These are phyloP conservation scores for Microctonus aethiopoides DNA, from an alignment of 2,888 invertebrate genomes.

Conservation along the genomic window DNA sequence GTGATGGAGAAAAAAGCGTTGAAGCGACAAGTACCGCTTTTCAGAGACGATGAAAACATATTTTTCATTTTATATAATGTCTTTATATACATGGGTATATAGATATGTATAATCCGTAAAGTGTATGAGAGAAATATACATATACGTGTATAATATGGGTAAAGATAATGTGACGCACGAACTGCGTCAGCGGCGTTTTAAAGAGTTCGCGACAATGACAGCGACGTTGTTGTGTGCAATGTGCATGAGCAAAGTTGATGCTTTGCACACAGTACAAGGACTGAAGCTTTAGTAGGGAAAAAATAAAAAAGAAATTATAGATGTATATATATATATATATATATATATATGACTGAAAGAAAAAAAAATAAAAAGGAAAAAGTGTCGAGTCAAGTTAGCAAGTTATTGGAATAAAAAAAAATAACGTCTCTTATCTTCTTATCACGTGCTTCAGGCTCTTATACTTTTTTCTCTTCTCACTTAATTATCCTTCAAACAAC, in stretches of 20 bases:
- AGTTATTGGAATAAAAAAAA: constrained; percentile 5
- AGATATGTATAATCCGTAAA: background rate
- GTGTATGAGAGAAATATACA: background rate
- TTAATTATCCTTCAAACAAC: background rate
- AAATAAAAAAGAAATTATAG: too few species aligned
- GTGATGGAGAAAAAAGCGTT: constrained; percentile 4
- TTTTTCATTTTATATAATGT: constrained; percentile 1
- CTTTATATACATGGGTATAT: too few species aligned
- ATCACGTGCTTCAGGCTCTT: constrained; percentile 38
- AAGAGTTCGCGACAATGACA: constrained; percentile 3
- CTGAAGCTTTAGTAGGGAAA: too few species aligned
- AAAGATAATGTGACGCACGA: background rate
- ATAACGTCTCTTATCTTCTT: constrained; percentile 37
- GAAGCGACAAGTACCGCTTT: background rate
- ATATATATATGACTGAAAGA: too few species aligned
- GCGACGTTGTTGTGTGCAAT: background rate
- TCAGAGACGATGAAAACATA: background rate
- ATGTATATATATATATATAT: too few species aligned
- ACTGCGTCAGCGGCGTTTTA: constrained; percentile 1
- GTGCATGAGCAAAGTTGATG: background rate
- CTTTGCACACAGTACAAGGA: background rate
- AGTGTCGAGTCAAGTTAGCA: background rate
- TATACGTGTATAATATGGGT: background rate
- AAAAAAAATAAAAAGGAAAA: background rate
- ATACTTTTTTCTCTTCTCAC: constrained; percentile 11